Conservation (phyloP, 2,888 invertebrate species). For the Eupithecia subfuscata region DNA sequence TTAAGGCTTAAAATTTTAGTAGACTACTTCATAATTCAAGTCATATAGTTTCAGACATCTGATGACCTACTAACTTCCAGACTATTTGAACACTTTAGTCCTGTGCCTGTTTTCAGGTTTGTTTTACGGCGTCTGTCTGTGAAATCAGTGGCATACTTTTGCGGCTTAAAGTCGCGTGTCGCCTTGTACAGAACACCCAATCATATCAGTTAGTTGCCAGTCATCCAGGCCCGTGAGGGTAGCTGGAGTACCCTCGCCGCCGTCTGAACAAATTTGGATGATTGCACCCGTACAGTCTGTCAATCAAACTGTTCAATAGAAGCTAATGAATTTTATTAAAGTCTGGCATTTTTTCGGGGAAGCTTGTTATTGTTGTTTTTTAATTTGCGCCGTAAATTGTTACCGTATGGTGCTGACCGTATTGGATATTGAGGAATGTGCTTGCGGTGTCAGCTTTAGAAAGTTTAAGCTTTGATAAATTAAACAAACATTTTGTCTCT, state of each 20-base stretch:
- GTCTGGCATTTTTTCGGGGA: constrained; percentile 50
- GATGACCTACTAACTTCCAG: background rate
- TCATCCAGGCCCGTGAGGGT: constrained; percentile 54
- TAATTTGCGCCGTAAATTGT: constrained; percentile 36
- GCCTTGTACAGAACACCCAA: constrained; percentile 13
- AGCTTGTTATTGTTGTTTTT: constrained; percentile 41
- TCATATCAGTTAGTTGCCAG: constrained; percentile 38
- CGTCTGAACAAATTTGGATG: constrained; percentile 71
- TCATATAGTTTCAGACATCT: background rate
- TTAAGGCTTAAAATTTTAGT: too few relatives aligned
- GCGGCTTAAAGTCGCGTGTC: constrained; percentile 4
- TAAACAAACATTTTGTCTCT: background rate
- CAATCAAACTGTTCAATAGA: constrained; percentile 59
- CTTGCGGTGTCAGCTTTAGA: constrained; percentile 1
- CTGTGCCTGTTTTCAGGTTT: background rate
- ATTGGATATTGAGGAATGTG: constrained; percentile 8
- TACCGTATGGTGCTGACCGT: constrained; percentile 25
- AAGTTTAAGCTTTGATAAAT: background rate
- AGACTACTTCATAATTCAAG: background rate
- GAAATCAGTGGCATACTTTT: constrained; percentile 7
- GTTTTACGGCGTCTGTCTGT: background rate
- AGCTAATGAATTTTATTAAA: constrained; percentile 62
- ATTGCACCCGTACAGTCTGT: constrained; percentile 61
- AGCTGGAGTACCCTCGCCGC: constrained; percentile 57
- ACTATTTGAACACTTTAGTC: background rate